Conservation (phyloP, 2,797 vertebrate species). For the Acanthopagrus latus region DNA sequence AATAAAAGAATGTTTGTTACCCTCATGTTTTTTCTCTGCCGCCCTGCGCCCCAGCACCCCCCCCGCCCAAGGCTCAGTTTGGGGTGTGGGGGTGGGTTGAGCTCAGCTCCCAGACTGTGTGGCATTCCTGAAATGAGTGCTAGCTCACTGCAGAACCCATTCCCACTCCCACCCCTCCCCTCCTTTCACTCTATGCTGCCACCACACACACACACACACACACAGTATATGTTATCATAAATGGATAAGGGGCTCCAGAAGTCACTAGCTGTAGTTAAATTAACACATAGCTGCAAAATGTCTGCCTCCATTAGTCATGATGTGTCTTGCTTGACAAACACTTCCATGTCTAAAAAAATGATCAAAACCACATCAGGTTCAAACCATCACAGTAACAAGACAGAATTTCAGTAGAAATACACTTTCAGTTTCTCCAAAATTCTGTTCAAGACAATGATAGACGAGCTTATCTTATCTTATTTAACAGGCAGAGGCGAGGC, state of each 20-base stretch:
- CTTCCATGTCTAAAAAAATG: too few relatives aligned
- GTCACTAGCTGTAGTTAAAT: not conserved
- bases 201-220: not conserved
- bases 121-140: constrained; percentile 74
- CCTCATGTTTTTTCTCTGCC: constrained; percentile 27
- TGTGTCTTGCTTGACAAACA: not conserved
- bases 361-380: not conserved
- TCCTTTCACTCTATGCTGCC: constrained; percentile 20
- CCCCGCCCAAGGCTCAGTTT: not conserved
- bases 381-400: not conserved
- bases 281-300: not conserved
- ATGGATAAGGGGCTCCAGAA: constrained; percentile 34
- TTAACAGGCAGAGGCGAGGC: not conserved
- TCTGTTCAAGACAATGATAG: not conserved
- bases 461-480: constrained; percentile 29
- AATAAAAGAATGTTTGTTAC: constrained; percentile 50
- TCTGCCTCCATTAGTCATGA: not conserved
- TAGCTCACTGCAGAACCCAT: constrained; percentile 35
- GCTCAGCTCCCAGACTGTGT: constrained; percentile 49
- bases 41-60: constrained; percentile 27
- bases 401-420: not conserved
- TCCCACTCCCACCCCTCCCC: constrained; percentile 33
- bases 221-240: constrained; percentile 44
- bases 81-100: constrained; percentile 30
- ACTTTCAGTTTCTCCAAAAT: constrained; percentile 10